Conservation (phyloP, 2,888 invertebrate species). For the Cephus runcator region DNA sequence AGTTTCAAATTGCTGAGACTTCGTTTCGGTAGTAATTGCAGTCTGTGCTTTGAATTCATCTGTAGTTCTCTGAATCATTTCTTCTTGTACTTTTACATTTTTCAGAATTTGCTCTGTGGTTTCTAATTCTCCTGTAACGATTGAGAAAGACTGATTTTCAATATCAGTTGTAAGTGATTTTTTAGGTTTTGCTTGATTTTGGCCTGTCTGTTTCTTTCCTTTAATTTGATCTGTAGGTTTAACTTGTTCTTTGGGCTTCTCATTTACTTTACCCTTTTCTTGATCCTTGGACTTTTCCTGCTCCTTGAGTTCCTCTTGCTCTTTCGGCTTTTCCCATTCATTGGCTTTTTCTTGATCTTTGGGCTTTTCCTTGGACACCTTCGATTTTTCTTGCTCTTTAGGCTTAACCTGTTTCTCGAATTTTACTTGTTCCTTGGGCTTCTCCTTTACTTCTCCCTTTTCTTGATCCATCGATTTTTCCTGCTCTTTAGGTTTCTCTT, state of each 20-base stretch:
- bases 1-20: background rate
- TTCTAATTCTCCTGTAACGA: background rate
- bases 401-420: too few species aligned
- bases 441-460: too few species aligned
- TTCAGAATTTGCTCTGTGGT: background rate
- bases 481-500: too few species aligned
- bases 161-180: background rate
- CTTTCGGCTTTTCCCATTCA: too few species aligned
- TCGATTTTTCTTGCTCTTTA: too few species aligned
- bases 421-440: too few species aligned
- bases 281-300: constrained; percentile 1
- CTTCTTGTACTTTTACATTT: background rate
- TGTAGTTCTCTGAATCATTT: background rate
- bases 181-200: background rate
- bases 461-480: too few species aligned
- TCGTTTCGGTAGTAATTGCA: background rate
- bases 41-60: background rate
- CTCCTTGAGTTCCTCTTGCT: too few species aligned
- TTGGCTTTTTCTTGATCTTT: constrained; percentile 16
- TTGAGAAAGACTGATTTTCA: background rate
- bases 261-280: constrained; percentile 33
- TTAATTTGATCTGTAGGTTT: background rate
- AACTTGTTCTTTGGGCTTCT: constrained; percentile 45
- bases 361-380: background rate
- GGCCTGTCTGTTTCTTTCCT: background rate